Percentiles rank a stretch among this genome's conserved stretches.
Conservation (phyloP, 2,797 vertebrate genomes). For the Oreochromis grahami region DNA sequence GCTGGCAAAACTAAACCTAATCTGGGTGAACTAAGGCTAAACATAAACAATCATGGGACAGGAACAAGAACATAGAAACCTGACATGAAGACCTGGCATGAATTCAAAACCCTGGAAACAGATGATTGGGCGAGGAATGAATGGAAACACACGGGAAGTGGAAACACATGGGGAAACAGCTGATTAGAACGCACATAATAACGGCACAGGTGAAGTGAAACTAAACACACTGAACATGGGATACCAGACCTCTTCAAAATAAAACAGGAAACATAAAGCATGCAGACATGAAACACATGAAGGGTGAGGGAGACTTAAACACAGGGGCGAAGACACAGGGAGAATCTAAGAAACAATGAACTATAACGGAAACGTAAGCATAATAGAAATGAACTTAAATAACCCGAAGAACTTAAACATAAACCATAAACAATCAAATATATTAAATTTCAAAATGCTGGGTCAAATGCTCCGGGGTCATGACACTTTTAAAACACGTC, state of each 20-base stretch:
- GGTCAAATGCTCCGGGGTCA: too few relatives aligned
- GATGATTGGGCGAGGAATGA: neutral
- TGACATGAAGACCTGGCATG: neutral
- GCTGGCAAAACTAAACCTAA: neutral
- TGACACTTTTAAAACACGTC: too few relatives aligned
- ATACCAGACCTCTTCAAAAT: neutral
- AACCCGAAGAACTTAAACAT: too few relatives aligned
- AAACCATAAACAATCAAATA: too few relatives aligned
- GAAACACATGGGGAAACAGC: neutral
- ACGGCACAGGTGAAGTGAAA: rapidly evolving
- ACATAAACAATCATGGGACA: neutral
- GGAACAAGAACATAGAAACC: neutral
- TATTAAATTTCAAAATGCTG: too few relatives aligned
- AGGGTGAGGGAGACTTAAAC: neutral
- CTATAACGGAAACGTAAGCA: too few relatives aligned
- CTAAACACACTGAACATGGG: neutral
- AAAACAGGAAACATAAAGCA: neutral
- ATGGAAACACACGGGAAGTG: neutral
- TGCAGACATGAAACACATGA: neutral
- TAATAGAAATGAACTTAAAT: too few relatives aligned
- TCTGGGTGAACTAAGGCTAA: rapidly evolving
- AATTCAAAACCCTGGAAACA: neutral
- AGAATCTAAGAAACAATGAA: too few relatives aligned
- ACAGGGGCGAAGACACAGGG: too few relatives aligned
- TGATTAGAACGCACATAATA: rapidly evolving